These are phyloP conservation scores for Anguilla megastoma DNA, from an alignment of 2,797 vertebrate species.

Conservation along the genomic window DNA sequence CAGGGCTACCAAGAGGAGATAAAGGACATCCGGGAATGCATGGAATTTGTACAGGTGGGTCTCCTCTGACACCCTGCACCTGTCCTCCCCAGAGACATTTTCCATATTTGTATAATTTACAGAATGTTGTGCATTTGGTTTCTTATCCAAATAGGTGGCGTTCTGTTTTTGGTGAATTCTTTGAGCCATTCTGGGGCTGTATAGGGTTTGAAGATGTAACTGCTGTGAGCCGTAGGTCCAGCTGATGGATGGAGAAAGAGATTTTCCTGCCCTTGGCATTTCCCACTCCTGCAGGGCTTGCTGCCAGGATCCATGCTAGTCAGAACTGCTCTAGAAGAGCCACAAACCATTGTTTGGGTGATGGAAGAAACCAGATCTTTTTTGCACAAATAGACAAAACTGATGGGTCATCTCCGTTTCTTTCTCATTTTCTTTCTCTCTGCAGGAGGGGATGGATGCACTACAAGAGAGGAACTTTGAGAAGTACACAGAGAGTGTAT, in stretches of 20 bases:
- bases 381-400: neutral
- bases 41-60: slow-evolving; percentile 73
- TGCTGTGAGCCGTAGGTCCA: no score
- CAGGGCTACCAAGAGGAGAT: slow-evolving; percentile 71
- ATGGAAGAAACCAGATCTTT: neutral
- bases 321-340: no score
- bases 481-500: slow-evolving; percentile 67
- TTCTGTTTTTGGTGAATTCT: no score
- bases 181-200: neutral
- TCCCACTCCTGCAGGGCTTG: neutral
- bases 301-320: neutral
- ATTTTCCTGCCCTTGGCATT: neutral
- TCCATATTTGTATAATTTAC: no score
- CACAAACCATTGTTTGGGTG: no score
- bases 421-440: neutral
- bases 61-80: neutral
- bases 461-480: slow-evolving; percentile 74
- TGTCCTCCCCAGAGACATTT: no score
- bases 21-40: slow-evolving; percentile 69
- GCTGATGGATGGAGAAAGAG: no score
- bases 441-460: slow-evolving; percentile 69
- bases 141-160: neutral
- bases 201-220: no score
- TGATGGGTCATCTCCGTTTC: neutral
- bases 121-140: no score